Evolutionary conservation across 2,113 vertebrate species (phyloP).

Genomic region (Lampris incognitus): DNA sequence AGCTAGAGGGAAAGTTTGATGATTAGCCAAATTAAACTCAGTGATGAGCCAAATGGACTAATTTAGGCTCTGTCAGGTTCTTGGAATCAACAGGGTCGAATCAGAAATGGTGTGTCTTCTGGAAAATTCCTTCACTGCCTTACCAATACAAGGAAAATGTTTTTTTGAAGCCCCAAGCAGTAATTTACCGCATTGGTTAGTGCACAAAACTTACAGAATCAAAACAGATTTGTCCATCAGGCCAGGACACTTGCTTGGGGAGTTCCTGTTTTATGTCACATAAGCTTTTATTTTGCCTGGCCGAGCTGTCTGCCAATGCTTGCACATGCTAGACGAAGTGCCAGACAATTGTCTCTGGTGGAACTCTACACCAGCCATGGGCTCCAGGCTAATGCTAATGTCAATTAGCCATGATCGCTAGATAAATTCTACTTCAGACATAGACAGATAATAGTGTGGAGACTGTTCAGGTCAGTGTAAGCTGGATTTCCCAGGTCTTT

Average conservation of each 20-base stretch:
- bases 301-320: constrained; percentile 14
- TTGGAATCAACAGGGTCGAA: constrained; percentile 40
- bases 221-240: constrained; percentile 11
- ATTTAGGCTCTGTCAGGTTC: constrained; percentile 35
- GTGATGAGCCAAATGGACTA: constrained; percentile 47
- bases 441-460: constrained; percentile 49
- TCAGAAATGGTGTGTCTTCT: constrained; percentile 42
- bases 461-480: constrained; percentile 28
- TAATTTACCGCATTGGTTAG: background rate
- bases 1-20: constrained; percentile 36
- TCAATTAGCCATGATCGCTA: constrained; percentile 46
- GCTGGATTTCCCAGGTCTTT: constrained; percentile 26
- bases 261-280: background rate
- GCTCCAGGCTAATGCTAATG: constrained; percentile 57
- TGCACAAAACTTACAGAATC: constrained; percentile 24
- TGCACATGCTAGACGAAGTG: background rate
- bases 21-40: constrained; percentile 42
- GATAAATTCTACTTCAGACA: constrained; percentile 63
- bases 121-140: constrained; percentile 48
- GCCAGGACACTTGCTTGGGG: constrained; percentile 10
- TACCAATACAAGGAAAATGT: constrained; percentile 11
- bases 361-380: constrained; percentile 41
- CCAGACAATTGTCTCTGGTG: background rate
- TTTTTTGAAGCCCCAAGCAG: background rate
- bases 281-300: constrained; percentile 11